Conservation (phyloP, 2,113 vertebrate genomes). For the Calypte anna region DNA sequence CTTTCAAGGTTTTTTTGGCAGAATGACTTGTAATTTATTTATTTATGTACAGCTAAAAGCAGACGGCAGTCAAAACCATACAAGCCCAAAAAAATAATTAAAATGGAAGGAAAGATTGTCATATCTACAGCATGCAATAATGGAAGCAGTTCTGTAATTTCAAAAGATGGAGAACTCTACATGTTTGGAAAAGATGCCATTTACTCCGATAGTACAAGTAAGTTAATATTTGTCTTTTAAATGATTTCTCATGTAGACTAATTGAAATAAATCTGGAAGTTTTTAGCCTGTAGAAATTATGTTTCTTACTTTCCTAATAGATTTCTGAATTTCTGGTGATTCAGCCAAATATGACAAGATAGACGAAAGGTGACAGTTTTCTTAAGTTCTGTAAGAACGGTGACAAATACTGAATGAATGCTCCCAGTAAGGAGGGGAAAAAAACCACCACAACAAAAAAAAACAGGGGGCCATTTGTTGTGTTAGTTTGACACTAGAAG, state of each 20-base stretch:
- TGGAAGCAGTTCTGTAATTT: slow-evolving; percentile 97
- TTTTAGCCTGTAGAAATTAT: background rate
- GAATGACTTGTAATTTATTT: background rate
- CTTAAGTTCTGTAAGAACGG: background rate
- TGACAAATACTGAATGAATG: background rate
- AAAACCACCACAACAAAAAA: too few relatives aligned
- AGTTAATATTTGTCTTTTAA: slow-evolving; percentile 60
- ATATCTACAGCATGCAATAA: slow-evolving; percentile 96
- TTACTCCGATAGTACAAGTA: slow-evolving; percentile 97
- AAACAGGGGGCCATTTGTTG: background rate
- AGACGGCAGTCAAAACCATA: slow-evolving; percentile 97
- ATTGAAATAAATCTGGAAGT: background rate
- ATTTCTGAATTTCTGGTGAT: background rate
- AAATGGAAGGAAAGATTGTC: slow-evolving; percentile 95
- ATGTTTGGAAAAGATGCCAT: slow-evolving; percentile 99
- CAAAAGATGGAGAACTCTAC: slow-evolving; percentile 98
- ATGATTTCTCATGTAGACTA: background rate
- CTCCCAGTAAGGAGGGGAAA: background rate
- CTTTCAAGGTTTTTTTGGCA: background rate
- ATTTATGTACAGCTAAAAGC: slow-evolving; percentile 87
- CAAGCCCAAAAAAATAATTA: slow-evolving; percentile 99
- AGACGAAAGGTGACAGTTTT: background rate
- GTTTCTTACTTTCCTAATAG: background rate
- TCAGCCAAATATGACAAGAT: background rate
- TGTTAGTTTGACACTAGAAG: background rate